These are phyloP conservation scores for Trilocha varians DNA, from an alignment of 2,888 invertebrate genomes.

Conservation along the genomic window DNA sequence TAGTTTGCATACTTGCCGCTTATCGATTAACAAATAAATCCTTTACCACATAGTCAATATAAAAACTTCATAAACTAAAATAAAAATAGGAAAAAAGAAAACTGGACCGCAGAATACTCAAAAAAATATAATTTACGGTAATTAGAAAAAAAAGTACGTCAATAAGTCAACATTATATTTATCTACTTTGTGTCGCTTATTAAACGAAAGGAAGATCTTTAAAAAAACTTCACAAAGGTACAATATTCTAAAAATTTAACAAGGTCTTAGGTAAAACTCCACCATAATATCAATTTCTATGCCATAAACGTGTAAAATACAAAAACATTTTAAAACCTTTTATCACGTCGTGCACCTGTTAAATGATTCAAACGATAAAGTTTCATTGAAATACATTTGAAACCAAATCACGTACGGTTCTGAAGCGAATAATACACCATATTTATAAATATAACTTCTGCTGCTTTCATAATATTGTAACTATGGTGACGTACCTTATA, in stretches of 20 bases:
- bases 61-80: not conserved
- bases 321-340: not conserved
- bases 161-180: no score
- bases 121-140: no score
- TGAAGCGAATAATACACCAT: slow-evolving; percentile 46
- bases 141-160: no score
- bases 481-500: no score
- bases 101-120: no score
- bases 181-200: no score
- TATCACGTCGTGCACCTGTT: slow-evolving; percentile 5
- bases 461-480: slow-evolving; percentile 42
- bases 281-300: no score
- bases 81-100: not conserved
- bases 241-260: no score
- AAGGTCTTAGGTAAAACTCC: no score
- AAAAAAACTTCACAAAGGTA: no score
- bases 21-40: no score
- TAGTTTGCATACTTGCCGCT: not conserved
- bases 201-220: no score
- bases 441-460: slow-evolving; percentile 21
- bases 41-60: not conserved
- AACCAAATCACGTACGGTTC: slow-evolving; percentile 50
- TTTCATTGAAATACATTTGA: slow-evolving; percentile 32
- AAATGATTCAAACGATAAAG: slow-evolving; percentile 27
- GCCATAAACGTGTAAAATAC: not conserved